phyloP scores from a whole-genome alignment of 1,140 invertebrate species.

The Pinna nobilis region DNA sequence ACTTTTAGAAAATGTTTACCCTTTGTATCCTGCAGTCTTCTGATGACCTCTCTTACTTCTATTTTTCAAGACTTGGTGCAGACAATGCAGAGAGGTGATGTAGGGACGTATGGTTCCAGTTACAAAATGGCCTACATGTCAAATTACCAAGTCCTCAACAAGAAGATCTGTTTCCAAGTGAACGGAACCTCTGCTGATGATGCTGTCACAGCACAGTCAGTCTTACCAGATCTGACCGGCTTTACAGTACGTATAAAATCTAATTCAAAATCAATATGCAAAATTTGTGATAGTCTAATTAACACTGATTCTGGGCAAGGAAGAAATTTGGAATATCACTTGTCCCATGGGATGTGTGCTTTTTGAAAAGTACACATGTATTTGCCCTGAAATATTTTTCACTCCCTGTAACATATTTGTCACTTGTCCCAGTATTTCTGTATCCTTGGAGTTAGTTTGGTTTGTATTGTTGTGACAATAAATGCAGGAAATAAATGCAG shows the following conservation, averaged over 20 bases:
- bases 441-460: too few relatives aligned
- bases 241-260: constrained; percentile 76
- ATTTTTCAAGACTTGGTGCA: constrained; percentile 80
- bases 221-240: constrained; percentile 87
- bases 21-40: neutral
- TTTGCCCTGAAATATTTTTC: neutral
- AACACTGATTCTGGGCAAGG: neutral
- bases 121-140: constrained; percentile 92
- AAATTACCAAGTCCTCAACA: constrained; percentile 82
- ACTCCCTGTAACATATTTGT: neutral
- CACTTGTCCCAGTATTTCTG: neutral
- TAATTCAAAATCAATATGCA: neutral
- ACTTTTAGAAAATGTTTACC: neutral
- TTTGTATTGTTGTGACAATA: too few relatives aligned
- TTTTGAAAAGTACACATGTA: neutral
- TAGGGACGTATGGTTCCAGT: constrained; percentile 82
- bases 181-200: constrained; percentile 82
- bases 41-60: constrained; percentile 74
- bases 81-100: constrained; percentile 84
- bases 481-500: too few relatives aligned
- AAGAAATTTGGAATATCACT: neutral
- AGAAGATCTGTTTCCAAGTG: constrained; percentile 87
- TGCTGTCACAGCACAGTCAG: constrained; percentile 82
- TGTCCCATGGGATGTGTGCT: neutral
- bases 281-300: too few relatives aligned